Percentiles rank a stretch among this genome's conserved stretches.
These are phyloP conservation scores for Geophilus truncorum DNA, from an alignment of 2,888 invertebrate genomes.

Conservation along the genomic window DNA sequence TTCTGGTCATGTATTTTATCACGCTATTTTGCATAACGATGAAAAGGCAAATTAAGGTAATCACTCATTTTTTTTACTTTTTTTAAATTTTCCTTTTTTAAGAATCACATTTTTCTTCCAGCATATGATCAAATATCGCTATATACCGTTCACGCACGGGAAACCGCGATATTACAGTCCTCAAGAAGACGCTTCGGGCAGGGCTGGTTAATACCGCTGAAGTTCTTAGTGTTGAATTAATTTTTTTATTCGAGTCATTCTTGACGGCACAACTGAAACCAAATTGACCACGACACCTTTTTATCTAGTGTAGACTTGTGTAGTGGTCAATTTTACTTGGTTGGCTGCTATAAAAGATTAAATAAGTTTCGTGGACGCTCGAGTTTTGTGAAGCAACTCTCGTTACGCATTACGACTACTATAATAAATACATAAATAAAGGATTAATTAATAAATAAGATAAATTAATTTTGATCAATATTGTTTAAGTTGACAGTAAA, in stretches of 20 bases:
- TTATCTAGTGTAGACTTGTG: no score
- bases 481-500: background rate
- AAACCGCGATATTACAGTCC: conserved; percentile 79
- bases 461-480: background rate
- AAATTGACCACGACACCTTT: background rate
- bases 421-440: background rate
- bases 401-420: background rate
- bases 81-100: background rate
- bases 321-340: background rate
- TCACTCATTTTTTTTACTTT: background rate
- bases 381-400: background rate
- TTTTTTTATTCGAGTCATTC: background rate
- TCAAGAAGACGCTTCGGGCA: conserved; percentile 46
- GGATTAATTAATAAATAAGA: background rate
- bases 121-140: conserved; percentile 99
- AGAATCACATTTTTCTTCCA: conserved; percentile 52
- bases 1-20: conserved; percentile 99
- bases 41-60: conserved; percentile 98
- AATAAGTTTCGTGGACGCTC: background rate
- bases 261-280: background rate
- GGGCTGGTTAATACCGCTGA: conserved; percentile 14
- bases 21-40: conserved; percentile 97
- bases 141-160: conserved; percentile 96
- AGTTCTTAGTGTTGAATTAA: background rate
- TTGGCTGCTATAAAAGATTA: background rate